Percentiles rank a stretch among this genome's conserved stretches.
phyloP scores from a whole-genome alignment of 2,888 invertebrate genomes.

The Anoncus sp. region DNA sequence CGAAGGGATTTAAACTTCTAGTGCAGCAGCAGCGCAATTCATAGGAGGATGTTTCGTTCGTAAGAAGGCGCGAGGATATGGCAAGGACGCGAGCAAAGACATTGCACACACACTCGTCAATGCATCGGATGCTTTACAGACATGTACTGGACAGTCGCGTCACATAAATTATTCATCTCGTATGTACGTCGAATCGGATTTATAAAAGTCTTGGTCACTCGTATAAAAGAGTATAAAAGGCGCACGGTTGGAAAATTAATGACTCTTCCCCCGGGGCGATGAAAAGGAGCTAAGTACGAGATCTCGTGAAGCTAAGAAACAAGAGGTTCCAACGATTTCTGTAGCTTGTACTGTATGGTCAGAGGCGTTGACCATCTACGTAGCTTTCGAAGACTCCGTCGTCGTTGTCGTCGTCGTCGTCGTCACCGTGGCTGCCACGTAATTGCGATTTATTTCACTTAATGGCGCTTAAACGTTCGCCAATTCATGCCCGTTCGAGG shows the following conservation, averaged over 20 bases:
- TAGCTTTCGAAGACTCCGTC: slow-evolving; percentile 35
- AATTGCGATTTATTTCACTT: slow-evolving; percentile 82
- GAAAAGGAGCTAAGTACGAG: slow-evolving; percentile 25
- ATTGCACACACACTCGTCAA: background rate
- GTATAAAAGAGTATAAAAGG: background rate
- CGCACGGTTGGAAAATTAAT: slow-evolving; percentile 64
- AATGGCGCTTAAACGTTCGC: slow-evolving; percentile 80
- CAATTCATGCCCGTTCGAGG: slow-evolving; percentile 79
- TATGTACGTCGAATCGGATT: slow-evolving; percentile 60
- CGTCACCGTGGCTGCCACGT: slow-evolving; percentile 71
- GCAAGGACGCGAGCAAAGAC: slow-evolving; percentile 24
- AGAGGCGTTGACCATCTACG: slow-evolving; percentile 68
- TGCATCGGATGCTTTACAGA: background rate
- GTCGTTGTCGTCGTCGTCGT: slow-evolving; percentile 65
- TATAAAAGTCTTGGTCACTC: slow-evolving; percentile 56
- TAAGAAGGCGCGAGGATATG: slow-evolving; percentile 19
- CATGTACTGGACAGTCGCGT: slow-evolving; percentile 4
- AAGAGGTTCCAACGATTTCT: slow-evolving; percentile 25
- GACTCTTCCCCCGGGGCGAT: slow-evolving; percentile 41
- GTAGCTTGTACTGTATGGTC: background rate
- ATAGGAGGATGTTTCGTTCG: background rate
- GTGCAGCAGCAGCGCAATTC: background rate
- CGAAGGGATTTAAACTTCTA: background rate
- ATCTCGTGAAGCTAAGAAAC: slow-evolving; percentile 19
- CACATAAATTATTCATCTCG: slow-evolving; percentile 64